A percentile compares a stretch with the other conserved stretches of the same genome.
These are phyloP conservation scores for Oligia latruncula DNA, from an alignment of 2,888 invertebrate species.

Conservation along the genomic window DNA sequence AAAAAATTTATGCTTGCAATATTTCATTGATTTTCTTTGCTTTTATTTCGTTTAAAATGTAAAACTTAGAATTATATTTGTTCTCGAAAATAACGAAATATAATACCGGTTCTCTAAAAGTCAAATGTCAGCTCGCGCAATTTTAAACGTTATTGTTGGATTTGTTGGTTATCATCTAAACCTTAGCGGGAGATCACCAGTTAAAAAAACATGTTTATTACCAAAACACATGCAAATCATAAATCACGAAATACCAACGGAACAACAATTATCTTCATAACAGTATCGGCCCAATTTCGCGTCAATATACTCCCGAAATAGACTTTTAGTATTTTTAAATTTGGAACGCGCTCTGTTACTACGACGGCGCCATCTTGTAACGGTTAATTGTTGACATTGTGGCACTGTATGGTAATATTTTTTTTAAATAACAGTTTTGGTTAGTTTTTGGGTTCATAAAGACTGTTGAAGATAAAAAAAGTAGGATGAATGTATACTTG, in stretches of 20 bases:
- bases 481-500: neutral
- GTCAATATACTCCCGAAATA: conserved; percentile 74
- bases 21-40: neutral
- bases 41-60: neutral
- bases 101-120: conserved; percentile 20
- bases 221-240: conserved; percentile 54
- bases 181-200: conserved; percentile 44
- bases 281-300: conserved; percentile 71
- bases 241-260: conserved; percentile 55
- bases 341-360: conserved; percentile 67
- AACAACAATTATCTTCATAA: conserved; percentile 52
- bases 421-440: conserved; percentile 9
- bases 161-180: conserved; percentile 31
- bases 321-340: conserved; percentile 65
- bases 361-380: conserved; percentile 66
- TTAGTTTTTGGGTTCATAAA: neutral
- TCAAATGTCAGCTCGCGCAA: conserved; percentile 34
- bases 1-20: neutral
- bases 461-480: neutral
- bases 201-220: conserved; percentile 32
- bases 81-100: conserved; percentile 17
- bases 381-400: conserved; percentile 61
- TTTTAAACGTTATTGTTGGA: conserved; percentile 24
- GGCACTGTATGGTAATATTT: conserved; percentile 54
- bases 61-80: too few relatives aligned